Evolutionary conservation across 1,140 invertebrate species (phyloP), one percentile per base, ranked within the genome.

Genomic region (Drosophila ogumai): DNA sequence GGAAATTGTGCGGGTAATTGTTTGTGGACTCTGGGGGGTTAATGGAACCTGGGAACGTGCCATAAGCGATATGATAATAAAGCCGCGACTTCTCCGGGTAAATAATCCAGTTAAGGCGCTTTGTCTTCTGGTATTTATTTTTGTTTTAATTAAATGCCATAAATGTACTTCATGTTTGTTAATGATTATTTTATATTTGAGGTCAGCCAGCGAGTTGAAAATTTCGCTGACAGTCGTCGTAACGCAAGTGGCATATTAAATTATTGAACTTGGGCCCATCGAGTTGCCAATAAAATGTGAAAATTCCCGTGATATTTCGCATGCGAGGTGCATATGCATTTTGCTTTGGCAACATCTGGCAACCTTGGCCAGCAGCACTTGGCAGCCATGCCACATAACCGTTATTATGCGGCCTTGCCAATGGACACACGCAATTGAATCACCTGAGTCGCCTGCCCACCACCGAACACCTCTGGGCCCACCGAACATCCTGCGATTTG

Each of bases 241-340:
- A 22, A 76, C 86, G 79, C 69, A 49, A 32, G 43, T 50, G 65
- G 82, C 61, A 86, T 86, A 79, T 68, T 67, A 55, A 86, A 66
- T 81, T 10, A 65, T 34, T 60, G 46, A 65, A 67, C 66, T 76
- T 82, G 79, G 38, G 66, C 63, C 72, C 55, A 50, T 80, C 49
- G 67, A 56, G 54, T 71, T 79, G 82, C 69, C 79, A 87, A 75
- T 86, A 82, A 40, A 64, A 12, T 56, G 43, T 32, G 49, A 44
- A 69, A 41, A 61, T 76, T 76, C 12, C 66, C 46, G 69, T 73
- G 68, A 66, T 46, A 68, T 60, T 75, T 88, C 63, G 55, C 69
- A 86, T 87, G 82, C 82, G 58, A 59, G 69, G 44, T 44, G 46
- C 36, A 60, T 46, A 60, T 54, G 52, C 81, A 77, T 64, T 85